Evolutionary conservation across 2,888 invertebrate species (phyloP).

Genomic region (Physocephala rufipes): DNA sequence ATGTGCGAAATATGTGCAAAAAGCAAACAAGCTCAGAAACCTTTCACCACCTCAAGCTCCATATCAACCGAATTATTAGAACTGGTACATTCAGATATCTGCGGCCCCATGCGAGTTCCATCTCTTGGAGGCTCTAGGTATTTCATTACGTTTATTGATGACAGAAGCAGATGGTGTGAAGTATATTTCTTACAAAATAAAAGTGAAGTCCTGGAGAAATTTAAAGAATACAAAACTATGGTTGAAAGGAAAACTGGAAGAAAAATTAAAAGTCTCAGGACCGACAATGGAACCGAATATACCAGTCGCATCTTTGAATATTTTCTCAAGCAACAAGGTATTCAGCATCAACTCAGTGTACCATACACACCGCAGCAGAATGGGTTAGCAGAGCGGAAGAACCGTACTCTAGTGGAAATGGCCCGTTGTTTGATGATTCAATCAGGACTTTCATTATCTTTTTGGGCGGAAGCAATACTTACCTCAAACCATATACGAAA

Average conservation of each 20-base stretch:
- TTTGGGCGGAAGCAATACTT: constrained; percentile 52
- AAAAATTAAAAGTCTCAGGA: constrained; percentile 47
- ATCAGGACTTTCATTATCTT: constrained; percentile 42
- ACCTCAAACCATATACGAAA: too few relatives aligned
- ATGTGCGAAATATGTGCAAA: constrained; percentile 17
- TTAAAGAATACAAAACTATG: constrained; percentile 41
- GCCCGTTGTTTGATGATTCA: constrained; percentile 49
- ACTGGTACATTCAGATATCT: constrained; percentile 21
- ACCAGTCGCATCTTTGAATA: constrained; percentile 42
- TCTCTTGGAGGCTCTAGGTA: constrained; percentile 23
- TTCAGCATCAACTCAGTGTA: constrained; percentile 46
- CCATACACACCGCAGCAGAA: constrained; percentile 49
- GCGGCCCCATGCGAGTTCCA: too few relatives aligned
- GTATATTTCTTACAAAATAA: constrained; percentile 35
- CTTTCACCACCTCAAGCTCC: constrained; percentile 20
- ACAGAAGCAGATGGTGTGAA: constrained; percentile 36
- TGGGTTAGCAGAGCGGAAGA: constrained; percentile 50
- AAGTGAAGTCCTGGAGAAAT: constrained; percentile 39
- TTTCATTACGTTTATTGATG: constrained; percentile 33
- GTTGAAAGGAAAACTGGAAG: constrained; percentile 43
- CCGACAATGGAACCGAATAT: constrained; percentile 51
- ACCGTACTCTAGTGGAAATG: constrained; percentile 48
- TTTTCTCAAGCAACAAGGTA: constrained; percentile 47
- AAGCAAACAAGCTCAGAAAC: neutral
- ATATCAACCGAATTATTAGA: constrained; percentile 20